phyloP scores from a whole-genome alignment of 2,888 invertebrate species.

The Deilephila elpenor region DNA sequence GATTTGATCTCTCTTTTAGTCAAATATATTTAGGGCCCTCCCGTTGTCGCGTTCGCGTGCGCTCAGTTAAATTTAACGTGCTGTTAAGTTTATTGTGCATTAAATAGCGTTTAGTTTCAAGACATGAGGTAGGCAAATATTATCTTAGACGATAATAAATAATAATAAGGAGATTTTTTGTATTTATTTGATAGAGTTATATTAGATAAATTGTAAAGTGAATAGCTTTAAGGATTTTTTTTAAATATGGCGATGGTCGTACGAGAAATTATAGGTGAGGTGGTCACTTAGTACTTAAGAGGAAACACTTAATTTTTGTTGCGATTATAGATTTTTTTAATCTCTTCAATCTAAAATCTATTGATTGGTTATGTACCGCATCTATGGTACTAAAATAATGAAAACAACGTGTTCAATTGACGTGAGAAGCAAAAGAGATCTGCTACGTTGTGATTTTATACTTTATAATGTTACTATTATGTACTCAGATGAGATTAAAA shows the following conservation, averaged over 20 bases:
- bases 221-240: constrained; percentile 73
- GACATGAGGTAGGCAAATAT: constrained; percentile 82
- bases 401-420: constrained; percentile 43
- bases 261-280: constrained; percentile 64
- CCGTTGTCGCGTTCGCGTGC: constrained; percentile 58
- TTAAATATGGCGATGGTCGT: constrained; percentile 82
- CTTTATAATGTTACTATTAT: constrained; percentile 61
- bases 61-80: constrained; percentile 70
- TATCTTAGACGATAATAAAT: constrained; percentile 78
- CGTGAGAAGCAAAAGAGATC: constrained; percentile 67
- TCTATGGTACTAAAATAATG: not conserved
- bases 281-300: constrained; percentile 80
- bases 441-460: constrained; percentile 77
- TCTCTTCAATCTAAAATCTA: constrained; percentile 31
- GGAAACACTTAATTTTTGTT: constrained; percentile 70
- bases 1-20: constrained; percentile 90
- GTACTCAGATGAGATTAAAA: constrained; percentile 82
- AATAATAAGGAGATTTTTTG: constrained; percentile 79
- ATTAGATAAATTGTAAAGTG: constrained; percentile 84
- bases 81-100: constrained; percentile 56
- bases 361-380: constrained; percentile 21
- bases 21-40: constrained; percentile 86
- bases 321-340: constrained; percentile 53
- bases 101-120: constrained; percentile 80
- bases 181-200: constrained; percentile 84